These are phyloP conservation scores for Bubo scandiacus DNA, from an alignment of 2,113 vertebrate species.

Conservation along the genomic window DNA sequence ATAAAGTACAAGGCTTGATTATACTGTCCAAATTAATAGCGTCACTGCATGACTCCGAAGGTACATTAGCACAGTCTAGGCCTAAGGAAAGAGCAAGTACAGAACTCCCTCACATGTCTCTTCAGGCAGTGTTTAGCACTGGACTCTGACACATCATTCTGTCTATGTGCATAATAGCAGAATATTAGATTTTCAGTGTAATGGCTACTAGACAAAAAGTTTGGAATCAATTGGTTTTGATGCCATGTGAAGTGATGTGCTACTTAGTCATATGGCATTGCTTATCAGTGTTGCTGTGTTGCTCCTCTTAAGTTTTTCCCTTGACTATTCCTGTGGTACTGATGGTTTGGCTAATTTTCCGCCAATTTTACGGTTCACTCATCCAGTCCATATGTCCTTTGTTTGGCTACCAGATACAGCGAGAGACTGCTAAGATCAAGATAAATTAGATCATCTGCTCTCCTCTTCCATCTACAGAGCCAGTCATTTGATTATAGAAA, in stretches of 20 bases:
- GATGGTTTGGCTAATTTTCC: neutral
- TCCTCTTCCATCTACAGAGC: neutral
- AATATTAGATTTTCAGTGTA: neutral
- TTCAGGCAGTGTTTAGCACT: neutral
- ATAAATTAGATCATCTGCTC: neutral
- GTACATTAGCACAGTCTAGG: neutral
- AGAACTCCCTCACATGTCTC: neutral
- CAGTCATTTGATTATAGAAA: neutral
- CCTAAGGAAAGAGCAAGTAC: neutral
- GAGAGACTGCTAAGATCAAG: neutral
- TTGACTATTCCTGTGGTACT: neutral
- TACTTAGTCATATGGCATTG: neutral
- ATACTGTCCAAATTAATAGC: neutral
- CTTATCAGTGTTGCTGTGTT: neutral
- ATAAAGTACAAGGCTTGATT: neutral
- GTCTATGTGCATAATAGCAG: neutral
- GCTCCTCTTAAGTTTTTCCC: neutral
- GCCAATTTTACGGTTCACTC: neutral
- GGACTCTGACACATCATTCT: neutral
- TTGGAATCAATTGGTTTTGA: neutral
- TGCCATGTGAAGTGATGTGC: fast-evolving
- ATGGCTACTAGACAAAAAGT: neutral
- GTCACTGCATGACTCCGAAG: neutral
- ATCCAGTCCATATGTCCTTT: neutral
- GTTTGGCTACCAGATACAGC: neutral